Percentiles rank a stretch among this genome's conserved stretches.
Evolutionary conservation across 2,113 vertebrate genomes (phyloP).

Genomic region (Vireo altiloquus): DNA sequence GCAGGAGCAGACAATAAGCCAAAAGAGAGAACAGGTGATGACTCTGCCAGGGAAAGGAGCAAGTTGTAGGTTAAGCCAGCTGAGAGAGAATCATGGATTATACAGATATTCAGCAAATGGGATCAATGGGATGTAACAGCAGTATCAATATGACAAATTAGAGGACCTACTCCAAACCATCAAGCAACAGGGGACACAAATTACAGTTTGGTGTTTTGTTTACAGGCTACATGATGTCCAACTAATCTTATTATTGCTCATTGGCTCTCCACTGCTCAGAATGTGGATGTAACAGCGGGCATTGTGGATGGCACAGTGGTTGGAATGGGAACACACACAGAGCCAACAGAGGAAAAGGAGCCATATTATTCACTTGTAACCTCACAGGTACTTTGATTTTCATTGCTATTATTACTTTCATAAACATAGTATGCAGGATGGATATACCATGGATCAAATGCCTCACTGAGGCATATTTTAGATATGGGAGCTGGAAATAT

Average conservation of each 20-base stretch:
- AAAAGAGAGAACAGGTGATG: neutral
- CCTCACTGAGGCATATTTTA: neutral
- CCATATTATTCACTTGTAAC: neutral
- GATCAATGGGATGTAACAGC: constrained; percentile 26
- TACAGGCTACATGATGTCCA: neutral
- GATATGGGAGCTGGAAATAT: neutral
- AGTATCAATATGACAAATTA: constrained; percentile 37
- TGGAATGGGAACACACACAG: neutral
- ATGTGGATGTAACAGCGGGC: neutral
- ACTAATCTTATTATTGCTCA: neutral
- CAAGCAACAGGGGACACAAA: constrained; percentile 6
- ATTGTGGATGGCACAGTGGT: neutral
- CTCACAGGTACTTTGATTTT: neutral
- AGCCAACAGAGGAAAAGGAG: neutral
- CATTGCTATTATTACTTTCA: neutral
- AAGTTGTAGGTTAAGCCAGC: neutral
- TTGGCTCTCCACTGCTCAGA: neutral
- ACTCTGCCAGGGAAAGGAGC: neutral
- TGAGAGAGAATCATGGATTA: neutral
- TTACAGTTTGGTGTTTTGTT: constrained; percentile 32
- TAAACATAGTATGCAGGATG: neutral
- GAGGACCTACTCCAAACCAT: constrained; percentile 25
- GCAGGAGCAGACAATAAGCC: neutral
- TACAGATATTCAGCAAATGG: neutral
- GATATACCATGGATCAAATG: neutral